Conservation (phyloP, 2,797 vertebrate species). For the Babyrousa celebensis region DNA sequence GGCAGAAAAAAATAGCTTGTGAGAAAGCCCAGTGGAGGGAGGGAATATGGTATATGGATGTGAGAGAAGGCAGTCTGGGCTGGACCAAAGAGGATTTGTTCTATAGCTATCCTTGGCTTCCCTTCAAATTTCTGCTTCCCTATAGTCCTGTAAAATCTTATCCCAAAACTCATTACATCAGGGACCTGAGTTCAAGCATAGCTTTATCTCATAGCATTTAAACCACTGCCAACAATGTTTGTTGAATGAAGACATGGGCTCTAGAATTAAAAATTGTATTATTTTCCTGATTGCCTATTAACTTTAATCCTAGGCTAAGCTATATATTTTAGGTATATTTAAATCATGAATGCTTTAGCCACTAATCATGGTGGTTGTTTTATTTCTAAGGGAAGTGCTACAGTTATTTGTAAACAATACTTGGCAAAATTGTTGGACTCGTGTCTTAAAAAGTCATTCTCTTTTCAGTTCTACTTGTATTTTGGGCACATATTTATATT, state of each 20-base stretch:
- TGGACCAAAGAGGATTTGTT: background rate
- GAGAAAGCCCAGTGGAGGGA: background rate
- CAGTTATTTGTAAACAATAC: too few relatives aligned
- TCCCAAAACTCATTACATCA: background rate
- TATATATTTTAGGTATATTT: conserved; percentile 38
- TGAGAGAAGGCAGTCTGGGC: background rate
- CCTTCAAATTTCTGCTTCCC: background rate
- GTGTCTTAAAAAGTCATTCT: conserved; percentile 4
- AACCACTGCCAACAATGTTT: conserved; percentile 8
- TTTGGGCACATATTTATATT: background rate
- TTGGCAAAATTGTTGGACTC: background rate
- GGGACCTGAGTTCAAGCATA: background rate
- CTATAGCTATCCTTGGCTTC: background rate
- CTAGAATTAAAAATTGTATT: background rate
- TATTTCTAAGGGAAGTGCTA: background rate
- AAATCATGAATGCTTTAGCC: conserved; percentile 55
- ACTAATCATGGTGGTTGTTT: conserved; percentile 9
- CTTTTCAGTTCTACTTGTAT: background rate
- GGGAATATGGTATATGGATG: background rate
- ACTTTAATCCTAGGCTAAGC: background rate
- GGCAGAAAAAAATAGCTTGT: background rate
- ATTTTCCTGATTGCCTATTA: background rate
- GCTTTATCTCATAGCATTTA: conserved; percentile 12
- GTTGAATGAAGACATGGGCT: background rate
- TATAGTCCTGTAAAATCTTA: background rate